Conservation (phyloP, 2,113 vertebrate genomes). For the Nannospalax galili region DNA sequence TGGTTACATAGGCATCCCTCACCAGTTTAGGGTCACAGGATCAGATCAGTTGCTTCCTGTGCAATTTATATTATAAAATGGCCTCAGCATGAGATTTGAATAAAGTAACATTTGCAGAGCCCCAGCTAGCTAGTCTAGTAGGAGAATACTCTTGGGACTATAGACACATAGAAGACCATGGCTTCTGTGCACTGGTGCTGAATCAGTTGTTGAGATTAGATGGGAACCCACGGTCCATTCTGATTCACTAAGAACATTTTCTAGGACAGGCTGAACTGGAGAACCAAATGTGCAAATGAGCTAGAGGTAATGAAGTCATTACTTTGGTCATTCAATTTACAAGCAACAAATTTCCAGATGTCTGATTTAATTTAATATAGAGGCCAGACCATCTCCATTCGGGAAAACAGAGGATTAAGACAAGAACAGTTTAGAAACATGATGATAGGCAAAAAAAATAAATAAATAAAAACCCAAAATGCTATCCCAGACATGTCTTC, state of each 20-base stretch:
- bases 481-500: background rate
- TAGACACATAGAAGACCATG: background rate
- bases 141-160: background rate
- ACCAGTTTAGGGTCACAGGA: background rate
- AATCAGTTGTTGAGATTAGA: background rate
- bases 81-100: background rate
- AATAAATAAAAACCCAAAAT: conserved; percentile 14
- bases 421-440: conserved; percentile 19
- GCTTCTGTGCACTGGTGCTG: background rate
- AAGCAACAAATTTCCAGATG: conserved; percentile 40
- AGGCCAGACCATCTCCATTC: background rate
- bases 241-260: background rate
- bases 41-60: background rate
- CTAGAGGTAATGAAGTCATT: background rate
- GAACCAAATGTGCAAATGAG: background rate
- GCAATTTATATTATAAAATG: background rate
- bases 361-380: background rate
- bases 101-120: background rate
- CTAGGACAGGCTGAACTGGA: background rate
- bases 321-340: background rate
- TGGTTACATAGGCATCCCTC: background rate
- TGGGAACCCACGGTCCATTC: background rate
- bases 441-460: background rate
- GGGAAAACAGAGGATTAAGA: background rate
- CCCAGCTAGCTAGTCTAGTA: background rate